These are phyloP conservation scores for Selene dorsalis DNA, from an alignment of 2,797 vertebrate species.

Conservation along the genomic window DNA sequence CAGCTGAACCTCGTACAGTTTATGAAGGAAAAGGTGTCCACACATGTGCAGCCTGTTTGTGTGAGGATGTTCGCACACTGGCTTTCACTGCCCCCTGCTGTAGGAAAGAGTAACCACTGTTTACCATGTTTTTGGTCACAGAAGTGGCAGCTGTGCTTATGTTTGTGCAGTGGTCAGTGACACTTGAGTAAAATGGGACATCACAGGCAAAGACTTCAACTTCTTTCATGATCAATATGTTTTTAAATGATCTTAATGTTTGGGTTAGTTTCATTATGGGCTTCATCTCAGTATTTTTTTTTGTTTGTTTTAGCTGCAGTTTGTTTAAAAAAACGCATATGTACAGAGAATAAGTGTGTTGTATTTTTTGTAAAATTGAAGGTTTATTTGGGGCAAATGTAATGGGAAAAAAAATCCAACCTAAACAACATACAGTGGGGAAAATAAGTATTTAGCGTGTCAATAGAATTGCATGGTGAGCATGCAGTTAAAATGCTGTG, in stretches of 20 bases:
- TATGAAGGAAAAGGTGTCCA: background rate
- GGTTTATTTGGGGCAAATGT: background rate
- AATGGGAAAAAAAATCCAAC: background rate
- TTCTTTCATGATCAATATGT: background rate
- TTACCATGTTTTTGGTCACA: background rate
- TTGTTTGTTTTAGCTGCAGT: background rate
- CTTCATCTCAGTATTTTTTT: background rate
- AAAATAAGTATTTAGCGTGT: too few relatives aligned
- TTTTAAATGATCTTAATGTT: background rate
- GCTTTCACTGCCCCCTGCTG: slow-evolving; percentile 80
- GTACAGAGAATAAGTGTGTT: background rate
- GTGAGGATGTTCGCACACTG: slow-evolving; percentile 25
- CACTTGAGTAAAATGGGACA: background rate
- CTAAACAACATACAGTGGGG: too few relatives aligned
- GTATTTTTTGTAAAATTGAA: background rate
- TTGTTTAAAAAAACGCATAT: background rate
- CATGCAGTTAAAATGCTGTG: background rate
- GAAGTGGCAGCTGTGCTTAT: background rate
- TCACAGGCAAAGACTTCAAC: background rate
- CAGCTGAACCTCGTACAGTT: background rate
- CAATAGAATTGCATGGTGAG: too few relatives aligned
- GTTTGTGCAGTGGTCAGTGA: background rate
- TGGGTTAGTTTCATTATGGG: background rate
- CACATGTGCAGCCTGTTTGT: slow-evolving; percentile 18
- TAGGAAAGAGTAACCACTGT: slow-evolving; percentile 7